These are phyloP conservation scores for Dendrocincla fuliginosa DNA, from an alignment of 2,797 vertebrate species.

Conservation along the genomic window DNA sequence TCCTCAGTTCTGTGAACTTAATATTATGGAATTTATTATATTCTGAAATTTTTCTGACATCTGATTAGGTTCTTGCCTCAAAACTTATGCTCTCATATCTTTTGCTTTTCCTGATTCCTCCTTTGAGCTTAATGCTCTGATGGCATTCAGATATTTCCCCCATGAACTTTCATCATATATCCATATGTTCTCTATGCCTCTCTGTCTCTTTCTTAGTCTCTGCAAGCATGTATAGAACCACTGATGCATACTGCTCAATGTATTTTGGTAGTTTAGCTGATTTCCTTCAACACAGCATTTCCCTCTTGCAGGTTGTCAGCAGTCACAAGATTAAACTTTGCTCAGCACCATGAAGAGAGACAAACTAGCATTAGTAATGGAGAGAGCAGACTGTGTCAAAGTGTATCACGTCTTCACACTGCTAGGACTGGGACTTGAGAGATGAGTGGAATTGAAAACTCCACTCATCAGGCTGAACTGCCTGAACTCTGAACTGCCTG, in stretches of 20 bases:
- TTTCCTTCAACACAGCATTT: neutral
- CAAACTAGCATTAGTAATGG: neutral
- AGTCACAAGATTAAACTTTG: neutral
- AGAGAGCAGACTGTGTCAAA: neutral
- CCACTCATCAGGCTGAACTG: no score
- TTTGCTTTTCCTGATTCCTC: neutral
- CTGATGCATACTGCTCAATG: neutral
- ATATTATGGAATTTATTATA: neutral
- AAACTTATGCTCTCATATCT: neutral
- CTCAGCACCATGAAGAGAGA: neutral
- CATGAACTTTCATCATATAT: neutral
- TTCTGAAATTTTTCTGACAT: neutral
- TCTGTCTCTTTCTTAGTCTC: neutral
- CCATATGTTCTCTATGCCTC: neutral
- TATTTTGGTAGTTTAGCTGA: neutral
- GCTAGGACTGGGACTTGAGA: neutral
- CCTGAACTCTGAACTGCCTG: neutral
- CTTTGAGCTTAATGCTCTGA: neutral
- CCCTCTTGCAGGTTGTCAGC: neutral
- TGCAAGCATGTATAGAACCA: neutral
- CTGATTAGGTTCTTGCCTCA: neutral
- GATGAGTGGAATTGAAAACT: neutral
- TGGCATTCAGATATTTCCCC: neutral
- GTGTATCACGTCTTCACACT: neutral
- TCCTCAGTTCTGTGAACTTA: neutral